Evolutionary conservation across 2,113 vertebrate genomes (phyloP), one percentile per base, ranked within the genome.

Genomic region (Gnathonemus longibarbis): DNA sequence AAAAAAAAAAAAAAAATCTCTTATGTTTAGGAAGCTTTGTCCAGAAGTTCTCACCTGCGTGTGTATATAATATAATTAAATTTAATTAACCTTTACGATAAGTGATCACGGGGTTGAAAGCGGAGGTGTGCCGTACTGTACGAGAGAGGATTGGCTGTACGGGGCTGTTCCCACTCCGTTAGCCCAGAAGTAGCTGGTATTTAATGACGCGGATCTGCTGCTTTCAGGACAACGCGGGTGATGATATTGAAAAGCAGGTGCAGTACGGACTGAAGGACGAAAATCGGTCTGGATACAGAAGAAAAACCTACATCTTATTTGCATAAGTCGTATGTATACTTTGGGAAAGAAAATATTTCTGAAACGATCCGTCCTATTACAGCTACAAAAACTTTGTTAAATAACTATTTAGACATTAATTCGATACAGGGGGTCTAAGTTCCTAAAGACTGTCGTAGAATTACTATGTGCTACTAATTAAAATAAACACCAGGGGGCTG

Each of bases 91-190:
- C 84, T 21, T 90, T 84, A 3, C 2, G 0, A 31, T 10, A 42
- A 31, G 10, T 53, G 91, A 92, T 93, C 80, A 39, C 17, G 91
- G 35, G 91, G 85, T 90, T 84, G 77, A 10, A 6, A 87, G 21
- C 80, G 35, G 70, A 53, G 70, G 70, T 88, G 89, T 88, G 90
- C 70, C 21, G 31, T 1, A 11, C 58, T 19, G 86, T 90, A 11
- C 31, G 31, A 15, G 5, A 49, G 24, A 3, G 62, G 93, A 94
- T 94, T 94, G 94, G 95, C 91, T 1, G 27, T 3, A 49, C 46
- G n/a, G 35, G 74, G 31, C 17, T 39, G 17, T 77, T 77, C 70
- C 27, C 70, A 77, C 70, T 11, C 70, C 27, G 70, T 77, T 39
- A 19, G 13, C 35, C 24, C 24, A 11, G 8, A 66, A 27, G 58